phyloP scores from a whole-genome alignment of 2,797 vertebrate species.

The Etheostoma nigrum region DNA sequence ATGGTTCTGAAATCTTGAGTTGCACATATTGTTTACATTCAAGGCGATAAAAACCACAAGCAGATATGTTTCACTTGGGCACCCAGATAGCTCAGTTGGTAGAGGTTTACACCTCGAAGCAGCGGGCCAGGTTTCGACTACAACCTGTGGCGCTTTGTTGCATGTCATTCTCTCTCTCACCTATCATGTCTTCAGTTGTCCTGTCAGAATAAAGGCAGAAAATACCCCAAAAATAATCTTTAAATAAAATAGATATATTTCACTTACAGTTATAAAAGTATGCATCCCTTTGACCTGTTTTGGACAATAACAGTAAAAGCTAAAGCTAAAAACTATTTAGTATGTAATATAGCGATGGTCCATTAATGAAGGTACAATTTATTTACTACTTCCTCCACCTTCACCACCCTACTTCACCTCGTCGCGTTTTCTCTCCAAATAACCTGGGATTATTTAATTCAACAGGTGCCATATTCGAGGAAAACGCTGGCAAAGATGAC shows the following conservation, averaged over 20 bases:
- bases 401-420: neutral
- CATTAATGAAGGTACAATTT: neutral
- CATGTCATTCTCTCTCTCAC: too few species aligned
- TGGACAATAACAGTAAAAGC: neutral
- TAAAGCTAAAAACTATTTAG: neutral
- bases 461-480: constrained; percentile 98
- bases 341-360: neutral
- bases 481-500: constrained; percentile 95
- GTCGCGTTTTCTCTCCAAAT: neutral
- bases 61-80: too few species aligned
- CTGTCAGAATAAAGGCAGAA: too few species aligned
- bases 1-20: constrained; percentile 59
- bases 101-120: too few species aligned
- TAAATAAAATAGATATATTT: too few species aligned
- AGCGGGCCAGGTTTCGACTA: too few species aligned
- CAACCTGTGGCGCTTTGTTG: too few species aligned
- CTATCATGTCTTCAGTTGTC: too few species aligned
- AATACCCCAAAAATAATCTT: too few species aligned
- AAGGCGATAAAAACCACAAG: neutral
- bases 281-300: neutral
- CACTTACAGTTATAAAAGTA: accelerated
- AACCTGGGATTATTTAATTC: constrained; percentile 32
- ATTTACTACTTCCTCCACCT: neutral
- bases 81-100: too few species aligned
- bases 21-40: neutral